Base-by-base conservation (phyloP, 2,113 vertebrate genomes). In the Proteles cristata region DNA sequence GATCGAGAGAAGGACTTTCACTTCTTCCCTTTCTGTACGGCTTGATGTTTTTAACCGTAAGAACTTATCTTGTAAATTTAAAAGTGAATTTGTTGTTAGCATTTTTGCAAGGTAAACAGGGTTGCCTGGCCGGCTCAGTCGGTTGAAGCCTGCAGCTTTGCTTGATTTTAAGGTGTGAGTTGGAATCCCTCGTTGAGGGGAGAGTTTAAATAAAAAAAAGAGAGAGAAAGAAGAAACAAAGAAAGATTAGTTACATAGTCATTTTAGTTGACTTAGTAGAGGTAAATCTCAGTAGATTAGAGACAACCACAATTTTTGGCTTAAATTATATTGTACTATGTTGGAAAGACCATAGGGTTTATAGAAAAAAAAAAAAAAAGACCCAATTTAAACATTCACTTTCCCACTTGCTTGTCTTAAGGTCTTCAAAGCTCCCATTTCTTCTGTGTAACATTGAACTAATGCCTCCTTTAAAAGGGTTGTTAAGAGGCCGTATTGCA, bases 21-120 rank as follows among this genome's bases (percentile, higher is more conserved):
- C 50, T 50, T 61, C 58, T 28, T 31, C 63, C 63, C n/a, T 65
- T 76, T 50, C 33, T 68, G 73, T 65, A 28, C 63, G 5, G 63
- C 26, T 65, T 31, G 63, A 14, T 12, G 69, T 83, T 66, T 76
- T 63, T 35, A 33, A 31, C 43, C 50, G 28, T 92, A 69, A 71
- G 16, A 71, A 73, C 71, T 81, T 71, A 79, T n/a, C 69, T 58
- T 79, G 31, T 81, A 80, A 48, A 71, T 73, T 71, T 31, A 23
- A 81, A 81, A 94, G n/a, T 80, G 28, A 61, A 80, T 94, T 71
- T 85, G 39, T 93, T n/a, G 45, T 12, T 77, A 85, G 58, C 39
- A 16, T 74, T 33, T 50, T 55, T 10, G 26, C 48, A 93, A 68
- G 17, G 85, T 66, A 68, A 80, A 39, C 17, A 66, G 28, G 65